A percentile compares a stretch with the other conserved stretches of the same genome.
Conservation (phyloP, 2,888 invertebrate genomes). For the Deilephila elpenor region DNA sequence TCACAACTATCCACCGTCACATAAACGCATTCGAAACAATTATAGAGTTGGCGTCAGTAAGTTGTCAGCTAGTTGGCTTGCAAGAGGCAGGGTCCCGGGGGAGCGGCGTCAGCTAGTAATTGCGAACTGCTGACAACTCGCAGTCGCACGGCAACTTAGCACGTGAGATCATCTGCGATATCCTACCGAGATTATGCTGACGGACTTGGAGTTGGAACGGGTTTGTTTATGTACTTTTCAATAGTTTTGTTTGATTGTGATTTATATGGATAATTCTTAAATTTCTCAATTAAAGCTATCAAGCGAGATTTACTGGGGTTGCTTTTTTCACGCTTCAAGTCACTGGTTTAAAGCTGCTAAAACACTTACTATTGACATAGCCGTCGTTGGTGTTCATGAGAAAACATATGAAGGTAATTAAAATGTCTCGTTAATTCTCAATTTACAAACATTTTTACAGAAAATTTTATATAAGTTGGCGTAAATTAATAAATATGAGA, state of each 20-base stretch:
- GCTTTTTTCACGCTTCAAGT: too few species aligned
- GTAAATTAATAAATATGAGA: background rate
- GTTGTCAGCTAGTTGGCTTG: too few species aligned
- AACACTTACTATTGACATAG: too few species aligned
- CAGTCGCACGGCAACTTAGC: background rate
- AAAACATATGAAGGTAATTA: too few species aligned
- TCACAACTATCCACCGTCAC: background rate
- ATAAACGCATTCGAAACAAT: background rate
- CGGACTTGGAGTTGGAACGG: background rate
- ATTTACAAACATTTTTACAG: too few species aligned
- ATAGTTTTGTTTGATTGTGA: background rate
- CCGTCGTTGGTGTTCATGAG: too few species aligned
- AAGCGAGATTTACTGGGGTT: too few species aligned
- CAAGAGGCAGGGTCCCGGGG: background rate
- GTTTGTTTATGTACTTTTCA: background rate
- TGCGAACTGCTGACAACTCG: background rate
- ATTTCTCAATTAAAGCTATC: too few species aligned
- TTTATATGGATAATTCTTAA: too few species aligned
- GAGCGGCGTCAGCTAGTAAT: slow-evolving; percentile 16
- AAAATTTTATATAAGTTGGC: too few species aligned
- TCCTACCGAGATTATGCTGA: background rate
- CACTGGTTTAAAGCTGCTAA: too few species aligned
- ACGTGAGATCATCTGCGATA: slow-evolving; percentile 3
- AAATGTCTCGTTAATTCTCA: too few species aligned
- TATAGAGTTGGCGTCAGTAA: slow-evolving; percentile 6